Evolutionary conservation across 2,888 invertebrate species (phyloP).

Genomic region (Trissonchulus sp.): DNA sequence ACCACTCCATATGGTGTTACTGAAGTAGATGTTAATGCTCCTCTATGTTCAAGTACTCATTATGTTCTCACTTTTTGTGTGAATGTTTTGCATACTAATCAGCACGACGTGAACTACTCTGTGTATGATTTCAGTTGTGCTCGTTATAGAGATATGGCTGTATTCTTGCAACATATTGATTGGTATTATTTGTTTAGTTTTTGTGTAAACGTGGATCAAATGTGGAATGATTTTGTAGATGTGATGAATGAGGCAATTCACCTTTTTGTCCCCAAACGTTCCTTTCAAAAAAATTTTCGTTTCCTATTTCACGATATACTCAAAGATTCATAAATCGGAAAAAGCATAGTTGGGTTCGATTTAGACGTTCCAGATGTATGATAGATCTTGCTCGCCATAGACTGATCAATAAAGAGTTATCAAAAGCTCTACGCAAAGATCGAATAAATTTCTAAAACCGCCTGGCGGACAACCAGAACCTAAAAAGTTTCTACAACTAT

Average conservation of each 20-base stretch:
- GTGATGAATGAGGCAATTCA: not conserved
- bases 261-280: not conserved
- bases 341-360: not conserved
- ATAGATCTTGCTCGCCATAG: not conserved
- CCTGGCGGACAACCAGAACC: not conserved
- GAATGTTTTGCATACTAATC: not conserved
- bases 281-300: not conserved
- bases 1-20: not conserved
- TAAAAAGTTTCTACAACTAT: not conserved
- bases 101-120: not conserved
- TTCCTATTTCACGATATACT: not conserved
- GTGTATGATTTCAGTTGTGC: constrained; percentile 1
- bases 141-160: not conserved
- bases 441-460: not conserved
- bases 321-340: not conserved
- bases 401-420: not conserved
- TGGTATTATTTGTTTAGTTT: not conserved
- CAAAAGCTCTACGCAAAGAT: not conserved
- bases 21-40: not conserved
- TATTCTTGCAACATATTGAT: not conserved
- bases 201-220: not conserved
- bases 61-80: not conserved
- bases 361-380: not conserved
- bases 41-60: not conserved
- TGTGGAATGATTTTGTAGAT: not conserved